These are phyloP conservation scores for Pseudomyrmex flavicornis DNA, from an alignment of 1,140 invertebrate genomes.

Conservation along the genomic window DNA sequence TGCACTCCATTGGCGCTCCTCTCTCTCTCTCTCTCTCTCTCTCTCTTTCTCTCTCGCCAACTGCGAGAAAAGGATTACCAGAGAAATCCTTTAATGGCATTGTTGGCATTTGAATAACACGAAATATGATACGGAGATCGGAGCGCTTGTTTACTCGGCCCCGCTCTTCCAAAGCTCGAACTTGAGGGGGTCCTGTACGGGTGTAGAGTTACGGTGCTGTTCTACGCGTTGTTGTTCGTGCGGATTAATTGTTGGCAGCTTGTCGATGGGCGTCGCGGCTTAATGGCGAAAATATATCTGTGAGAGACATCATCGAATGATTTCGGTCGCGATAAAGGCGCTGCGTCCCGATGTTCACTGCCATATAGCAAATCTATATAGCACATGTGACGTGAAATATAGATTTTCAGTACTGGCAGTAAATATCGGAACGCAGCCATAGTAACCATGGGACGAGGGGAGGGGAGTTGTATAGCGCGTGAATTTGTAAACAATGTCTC, in stretches of 20 bases:
- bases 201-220: slow-evolving; percentile 66
- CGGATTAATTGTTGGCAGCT: slow-evolving; percentile 79
- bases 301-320: neutral
- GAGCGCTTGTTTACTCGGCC: slow-evolving; percentile 42
- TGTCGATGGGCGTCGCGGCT: slow-evolving; percentile 58
- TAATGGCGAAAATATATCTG: slow-evolving; percentile 39
- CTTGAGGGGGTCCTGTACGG: slow-evolving; percentile 50
- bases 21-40: no score
- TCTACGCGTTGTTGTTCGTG: slow-evolving; percentile 64
- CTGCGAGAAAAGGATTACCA: slow-evolving; percentile 78
- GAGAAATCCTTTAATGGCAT: slow-evolving; percentile 85
- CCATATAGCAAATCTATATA: no score
- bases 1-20: slow-evolving; percentile 46
- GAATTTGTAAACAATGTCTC: no score
- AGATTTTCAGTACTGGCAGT: no score
- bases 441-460: neutral
- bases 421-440: no score
- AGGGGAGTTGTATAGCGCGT: no score
- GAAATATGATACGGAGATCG: slow-evolving; percentile 84
- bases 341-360: no score
- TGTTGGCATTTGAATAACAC: slow-evolving; percentile 85
- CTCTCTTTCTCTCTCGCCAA: slow-evolving; percentile 50
- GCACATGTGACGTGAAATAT: no score
- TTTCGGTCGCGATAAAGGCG: neutral
- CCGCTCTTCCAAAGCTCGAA: slow-evolving; percentile 60